These are phyloP conservation scores for Apodemus agrarius DNA, from an alignment of 2,797 vertebrate species.

Conservation along the genomic window DNA sequence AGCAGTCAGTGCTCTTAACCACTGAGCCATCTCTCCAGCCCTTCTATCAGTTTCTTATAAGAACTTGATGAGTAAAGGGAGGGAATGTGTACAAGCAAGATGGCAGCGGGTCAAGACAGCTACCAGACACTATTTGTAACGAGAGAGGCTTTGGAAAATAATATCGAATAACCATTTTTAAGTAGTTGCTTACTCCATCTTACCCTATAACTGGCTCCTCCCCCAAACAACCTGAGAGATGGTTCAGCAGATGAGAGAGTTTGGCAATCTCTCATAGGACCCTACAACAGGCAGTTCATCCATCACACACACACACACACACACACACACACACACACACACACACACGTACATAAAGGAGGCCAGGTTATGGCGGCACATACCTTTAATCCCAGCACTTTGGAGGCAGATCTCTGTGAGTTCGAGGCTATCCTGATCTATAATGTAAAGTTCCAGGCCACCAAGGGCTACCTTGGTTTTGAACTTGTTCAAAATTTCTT, in stretches of 20 bases:
- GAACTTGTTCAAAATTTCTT: neutral
- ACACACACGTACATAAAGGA: neutral
- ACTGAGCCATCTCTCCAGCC: too few species aligned
- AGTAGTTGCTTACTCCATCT: constrained; percentile 12
- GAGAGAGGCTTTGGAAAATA: neutral
- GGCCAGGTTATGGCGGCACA: neutral
- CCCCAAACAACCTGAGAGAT: neutral
- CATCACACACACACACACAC: neutral
- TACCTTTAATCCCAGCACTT: neutral
- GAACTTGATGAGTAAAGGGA: neutral
- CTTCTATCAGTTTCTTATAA: too few species aligned
- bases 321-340: neutral
- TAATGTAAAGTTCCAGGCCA: neutral
- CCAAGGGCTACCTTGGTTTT: neutral
- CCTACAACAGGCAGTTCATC: neutral
- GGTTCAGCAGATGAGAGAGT: neutral
- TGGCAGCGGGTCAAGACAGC: neutral
- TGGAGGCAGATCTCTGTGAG: neutral
- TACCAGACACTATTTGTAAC: constrained; percentile 19
- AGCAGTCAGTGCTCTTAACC: too few species aligned
- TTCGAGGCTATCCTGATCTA: neutral
- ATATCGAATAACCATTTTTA: neutral
- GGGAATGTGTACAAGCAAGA: neutral
- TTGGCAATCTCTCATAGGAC: neutral
- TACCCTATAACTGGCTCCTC: neutral